Evolutionary conservation across 2,113 vertebrate species (phyloP).

Genomic region (Peromyscus maniculatus): DNA sequence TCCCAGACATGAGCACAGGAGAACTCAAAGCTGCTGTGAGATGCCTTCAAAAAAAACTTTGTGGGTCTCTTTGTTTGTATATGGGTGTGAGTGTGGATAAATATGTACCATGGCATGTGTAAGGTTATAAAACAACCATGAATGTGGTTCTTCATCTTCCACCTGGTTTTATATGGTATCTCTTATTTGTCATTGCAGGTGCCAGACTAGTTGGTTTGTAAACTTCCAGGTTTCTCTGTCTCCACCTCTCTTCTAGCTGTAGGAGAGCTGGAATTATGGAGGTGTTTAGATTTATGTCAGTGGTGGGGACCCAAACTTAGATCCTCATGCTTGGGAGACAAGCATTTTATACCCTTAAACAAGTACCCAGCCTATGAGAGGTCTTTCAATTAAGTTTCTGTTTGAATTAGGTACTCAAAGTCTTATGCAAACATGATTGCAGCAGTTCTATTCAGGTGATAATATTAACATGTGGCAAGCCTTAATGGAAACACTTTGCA

Average conservation of each 20-base stretch:
- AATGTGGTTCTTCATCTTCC: neutral
- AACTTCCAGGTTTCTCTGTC: no score
- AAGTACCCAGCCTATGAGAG: neutral
- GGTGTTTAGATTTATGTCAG: neutral
- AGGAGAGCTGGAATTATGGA: neutral
- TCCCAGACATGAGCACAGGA: neutral
- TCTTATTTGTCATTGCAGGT: neutral
- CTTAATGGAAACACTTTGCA: neutral
- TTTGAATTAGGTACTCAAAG: neutral
- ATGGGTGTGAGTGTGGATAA: neutral
- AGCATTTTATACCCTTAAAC: neutral
- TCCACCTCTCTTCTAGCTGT: neutral
- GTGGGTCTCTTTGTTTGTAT: neutral
- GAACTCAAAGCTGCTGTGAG: neutral
- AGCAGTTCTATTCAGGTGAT: fast-evolving
- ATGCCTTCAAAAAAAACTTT: neutral
- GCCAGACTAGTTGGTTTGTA: neutral
- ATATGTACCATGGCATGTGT: no score
- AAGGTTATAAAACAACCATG: neutral
- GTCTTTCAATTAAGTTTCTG: neutral
- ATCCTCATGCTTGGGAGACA: neutral
- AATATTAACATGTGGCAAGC: neutral
- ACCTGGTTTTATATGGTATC: neutral
- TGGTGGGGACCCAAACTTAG: neutral
- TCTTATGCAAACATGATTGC: fast-evolving